phyloP scores from a whole-genome alignment of 2,797 vertebrate genomes.

The Buceros bicornis region DNA sequence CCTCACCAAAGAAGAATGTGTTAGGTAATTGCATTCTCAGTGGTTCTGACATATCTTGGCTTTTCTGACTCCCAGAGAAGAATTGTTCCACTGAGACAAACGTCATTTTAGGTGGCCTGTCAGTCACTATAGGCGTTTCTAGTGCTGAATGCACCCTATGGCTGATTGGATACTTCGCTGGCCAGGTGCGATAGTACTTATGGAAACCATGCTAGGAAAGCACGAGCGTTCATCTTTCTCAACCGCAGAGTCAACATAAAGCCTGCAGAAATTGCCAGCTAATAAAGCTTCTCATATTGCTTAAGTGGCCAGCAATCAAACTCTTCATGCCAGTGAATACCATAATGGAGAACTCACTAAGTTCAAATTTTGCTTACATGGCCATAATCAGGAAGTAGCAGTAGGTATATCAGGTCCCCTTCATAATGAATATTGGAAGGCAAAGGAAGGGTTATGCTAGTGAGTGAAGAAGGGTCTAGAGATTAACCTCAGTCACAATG shows the following conservation, averaged over 20 bases:
- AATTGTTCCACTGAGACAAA: background rate
- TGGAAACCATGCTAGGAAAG: background rate
- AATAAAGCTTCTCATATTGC: background rate
- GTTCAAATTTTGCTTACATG: conserved; percentile 1
- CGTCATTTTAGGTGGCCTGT: background rate
- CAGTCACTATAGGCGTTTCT: background rate
- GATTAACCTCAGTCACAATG: background rate
- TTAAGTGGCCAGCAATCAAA: conserved; percentile 23
- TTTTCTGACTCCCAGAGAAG: background rate
- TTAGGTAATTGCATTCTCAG: background rate
- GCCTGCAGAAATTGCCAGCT: background rate
- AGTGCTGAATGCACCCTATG: background rate
- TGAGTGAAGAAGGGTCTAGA: background rate
- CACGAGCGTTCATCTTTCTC: background rate
- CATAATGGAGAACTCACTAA: background rate
- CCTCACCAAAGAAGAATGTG: background rate
- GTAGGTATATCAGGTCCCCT: background rate
- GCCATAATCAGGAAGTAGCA: background rate
- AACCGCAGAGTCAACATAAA: background rate
- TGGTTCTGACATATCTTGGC: background rate
- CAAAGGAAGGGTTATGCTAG: background rate
- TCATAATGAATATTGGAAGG: background rate
- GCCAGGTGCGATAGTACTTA: background rate
- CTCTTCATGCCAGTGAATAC: background rate
- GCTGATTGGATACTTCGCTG: background rate